Evolutionary conservation across 2,113 vertebrate genomes (phyloP).

Genomic region (Azemiops feae): DNA sequence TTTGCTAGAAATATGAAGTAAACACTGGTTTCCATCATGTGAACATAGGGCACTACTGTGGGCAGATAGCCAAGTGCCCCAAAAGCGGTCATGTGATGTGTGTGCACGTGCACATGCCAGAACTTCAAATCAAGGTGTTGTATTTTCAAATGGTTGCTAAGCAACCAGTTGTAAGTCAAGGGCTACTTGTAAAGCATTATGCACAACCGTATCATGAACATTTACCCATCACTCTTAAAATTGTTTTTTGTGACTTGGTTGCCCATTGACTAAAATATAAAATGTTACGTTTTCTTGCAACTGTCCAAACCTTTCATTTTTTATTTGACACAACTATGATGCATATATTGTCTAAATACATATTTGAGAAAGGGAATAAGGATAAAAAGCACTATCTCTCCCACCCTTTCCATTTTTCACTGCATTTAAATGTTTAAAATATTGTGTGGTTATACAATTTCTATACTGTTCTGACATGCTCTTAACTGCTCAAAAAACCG

Average conservation of each 20-base stretch:
- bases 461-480: background rate
- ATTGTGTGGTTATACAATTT: background rate
- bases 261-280: background rate
- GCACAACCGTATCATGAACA: background rate
- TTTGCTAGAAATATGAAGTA: background rate
- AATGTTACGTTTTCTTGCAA: background rate
- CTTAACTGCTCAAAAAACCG: background rate
- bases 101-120: background rate
- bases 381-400: background rate
- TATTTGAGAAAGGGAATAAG: background rate
- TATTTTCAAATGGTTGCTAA: too few species aligned
- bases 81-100: background rate
- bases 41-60: background rate
- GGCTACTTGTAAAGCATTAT: background rate
- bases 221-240: background rate
- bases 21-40: background rate
- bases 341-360: background rate
- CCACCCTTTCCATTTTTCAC: background rate
- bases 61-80: background rate
- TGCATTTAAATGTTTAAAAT: background rate
- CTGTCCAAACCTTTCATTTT: background rate
- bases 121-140: too few species aligned
- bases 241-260: background rate
- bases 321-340: background rate
- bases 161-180: too few species aligned